Percentiles rank a stretch among this genome's conserved stretches.
phyloP scores from a whole-genome alignment of 2,888 invertebrate species.

The Leptinotarsa peninsularis region DNA sequence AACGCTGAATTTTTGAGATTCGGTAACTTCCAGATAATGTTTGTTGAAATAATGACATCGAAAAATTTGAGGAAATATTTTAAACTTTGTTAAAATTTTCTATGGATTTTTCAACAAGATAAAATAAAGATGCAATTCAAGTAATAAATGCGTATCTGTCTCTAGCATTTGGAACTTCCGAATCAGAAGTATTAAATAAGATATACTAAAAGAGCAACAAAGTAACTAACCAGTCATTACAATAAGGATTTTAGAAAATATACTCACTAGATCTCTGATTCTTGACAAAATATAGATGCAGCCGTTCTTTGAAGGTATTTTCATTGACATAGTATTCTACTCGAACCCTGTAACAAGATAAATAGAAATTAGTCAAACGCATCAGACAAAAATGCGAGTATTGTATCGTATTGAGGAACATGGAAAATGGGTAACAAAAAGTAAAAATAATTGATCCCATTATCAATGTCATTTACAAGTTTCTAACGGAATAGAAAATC shows the following conservation, averaged over 20 bases:
- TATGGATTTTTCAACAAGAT: too few species aligned
- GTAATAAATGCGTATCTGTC: too few species aligned
- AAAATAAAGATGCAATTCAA: too few species aligned
- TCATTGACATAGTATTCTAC: constrained; percentile 99
- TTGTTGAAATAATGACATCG: too few species aligned
- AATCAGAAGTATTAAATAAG: not conserved
- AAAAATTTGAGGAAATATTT: too few species aligned
- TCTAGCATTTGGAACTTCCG: too few species aligned
- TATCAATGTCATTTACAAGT: too few species aligned
- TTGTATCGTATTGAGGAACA: not conserved
- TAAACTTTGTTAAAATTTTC: too few species aligned
- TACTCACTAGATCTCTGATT: constrained; percentile 99
- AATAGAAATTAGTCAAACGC: not conserved
- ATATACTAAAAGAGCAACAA: not conserved
- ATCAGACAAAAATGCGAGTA: not conserved
- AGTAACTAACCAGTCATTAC: not conserved
- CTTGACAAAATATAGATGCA: constrained; percentile 99
- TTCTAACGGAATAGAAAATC: too few species aligned
- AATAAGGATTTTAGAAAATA: constrained; percentile 19
- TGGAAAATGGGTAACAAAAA: not conserved
- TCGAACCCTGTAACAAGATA: constrained; percentile 87
- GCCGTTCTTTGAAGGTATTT: constrained; percentile 97
- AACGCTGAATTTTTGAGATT: too few species aligned
- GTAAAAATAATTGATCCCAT: too few species aligned
- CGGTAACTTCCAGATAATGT: too few species aligned